Base-by-base conservation (phyloP, 2,113 vertebrate species). In the Chamaetylas fuelleborni region DNA sequence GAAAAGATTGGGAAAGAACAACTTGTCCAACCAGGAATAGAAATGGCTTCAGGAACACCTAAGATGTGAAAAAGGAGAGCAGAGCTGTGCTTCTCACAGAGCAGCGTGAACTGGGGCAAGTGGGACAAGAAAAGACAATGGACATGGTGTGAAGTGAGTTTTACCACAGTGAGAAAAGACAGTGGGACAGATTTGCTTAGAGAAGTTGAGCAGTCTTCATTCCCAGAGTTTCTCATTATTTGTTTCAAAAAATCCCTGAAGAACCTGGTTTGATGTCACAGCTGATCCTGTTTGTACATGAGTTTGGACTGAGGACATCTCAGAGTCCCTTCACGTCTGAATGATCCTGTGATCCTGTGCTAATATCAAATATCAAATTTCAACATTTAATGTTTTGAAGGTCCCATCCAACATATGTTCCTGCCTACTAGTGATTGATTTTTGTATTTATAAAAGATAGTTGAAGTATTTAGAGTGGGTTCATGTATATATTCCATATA, bases 41-140 rank as follows among this genome's bases (percentile, higher is more conserved):
- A 84, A 83, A 51, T 42, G 14, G 3, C 9, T 84, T 82, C 43
- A 43, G 15, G 9, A 19, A 6, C 13, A 60, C 18, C 17, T 14
- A 50, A 62, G 22, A 58, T 2, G 5, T 66, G 19, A 62, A 61
- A 16, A 70, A 56, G 26, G 24, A 61, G n/a, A 65, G 31, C 3
- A 29, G 13, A 45, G 4, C 5, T 34, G 11, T 33, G 3, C 8
- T 76, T 77, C 40, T 71, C 47, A 42, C 36, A 45, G 8, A 23
- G 20, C 7, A 65, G 9, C 7, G 45, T 17, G 20, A 64, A 38
- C 2, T 28, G 14, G 19, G 12, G 20, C 5, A 47, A 71, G 2
- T 8, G 22, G 23, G 8, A 40, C 0, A 1, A 28, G 19, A 66
- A 84, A 62, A 66, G 13, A 14, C 31, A 34, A 16, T 3, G 8